Evolutionary conservation across 2,888 invertebrate genomes (phyloP), one percentile per base, ranked within the genome.

Genomic region (Eutolmus rufibarbis): DNA sequence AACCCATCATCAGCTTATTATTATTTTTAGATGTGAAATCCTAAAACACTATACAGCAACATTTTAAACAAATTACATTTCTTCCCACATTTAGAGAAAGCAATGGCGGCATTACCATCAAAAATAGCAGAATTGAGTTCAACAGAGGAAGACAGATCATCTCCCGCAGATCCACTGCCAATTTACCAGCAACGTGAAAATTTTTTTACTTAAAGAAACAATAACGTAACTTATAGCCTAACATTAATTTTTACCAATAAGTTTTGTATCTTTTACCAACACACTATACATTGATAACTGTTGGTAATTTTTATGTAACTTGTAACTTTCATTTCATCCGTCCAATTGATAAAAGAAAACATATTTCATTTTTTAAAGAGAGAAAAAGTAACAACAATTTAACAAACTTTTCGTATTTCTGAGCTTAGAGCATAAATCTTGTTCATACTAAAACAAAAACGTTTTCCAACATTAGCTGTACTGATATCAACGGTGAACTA

Each of bases 131-230:
- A 93, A 90, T 93, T 94, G 16, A 88, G 66, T 84, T 31, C 87
- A 46, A 77, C 88, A 89, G 95, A 96, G 87, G 95, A 95, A 90
- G 96, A 96, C 87, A 96, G 96, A 56, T 90, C 91, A 87, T 92
- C 93, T 88, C 97, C 97, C 57, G 95, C 95, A 90, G 95, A 96
- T 87, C 95, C 96, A 91, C 94, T 97, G 91, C 97, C 97, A 86
- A 94, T 97, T 89, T 96, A 96, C 91, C 97, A 97, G 92, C 97
- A 97, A 93, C 95, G 97, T 91, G 97, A 97, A 91, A 97, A 97
- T 92, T 97, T 95, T 93, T 97, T 96, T 92, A 94, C 94, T 88
- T 95, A 93, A 93, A 89, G 74, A 84, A 82, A 89, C 51, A 84
- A 89, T 16, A 51, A 7, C 7, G 19, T 77, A 77, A 77, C 19